Conservation (phyloP, 2,888 invertebrate genomes). For the Dryomyza anilis region DNA sequence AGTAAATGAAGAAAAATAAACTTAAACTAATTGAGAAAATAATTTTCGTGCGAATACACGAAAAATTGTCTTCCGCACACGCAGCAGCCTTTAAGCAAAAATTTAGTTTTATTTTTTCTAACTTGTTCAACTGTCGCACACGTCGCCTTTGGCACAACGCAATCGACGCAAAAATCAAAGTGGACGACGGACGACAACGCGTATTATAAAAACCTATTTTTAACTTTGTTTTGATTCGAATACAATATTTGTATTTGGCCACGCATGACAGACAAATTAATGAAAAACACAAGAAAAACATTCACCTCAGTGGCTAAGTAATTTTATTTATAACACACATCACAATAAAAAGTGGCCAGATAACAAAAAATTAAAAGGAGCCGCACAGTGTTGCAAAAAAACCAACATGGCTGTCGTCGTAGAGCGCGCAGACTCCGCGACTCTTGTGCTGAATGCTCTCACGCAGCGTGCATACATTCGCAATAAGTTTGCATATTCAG, state of each 20-base stretch:
- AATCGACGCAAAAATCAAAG: background rate
- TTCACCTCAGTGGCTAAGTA: background rate
- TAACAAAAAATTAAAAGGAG: background rate
- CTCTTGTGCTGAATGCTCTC: background rate
- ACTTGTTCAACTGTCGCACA: background rate
- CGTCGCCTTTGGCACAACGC: background rate
- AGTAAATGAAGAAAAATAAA: background rate
- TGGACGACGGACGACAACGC: background rate
- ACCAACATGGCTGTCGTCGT: background rate
- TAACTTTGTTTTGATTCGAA: slow-evolving; percentile 11
- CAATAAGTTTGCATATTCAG: background rate
- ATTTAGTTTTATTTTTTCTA: slow-evolving; percentile 9
- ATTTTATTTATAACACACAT: no score
- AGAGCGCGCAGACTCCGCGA: background rate
- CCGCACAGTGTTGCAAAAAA: background rate
- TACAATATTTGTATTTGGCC: background rate
- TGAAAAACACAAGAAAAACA: background rate
- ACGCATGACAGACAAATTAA: background rate
- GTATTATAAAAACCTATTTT: slow-evolving; percentile 19
- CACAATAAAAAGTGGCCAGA: no score
- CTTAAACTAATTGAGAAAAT: no score
- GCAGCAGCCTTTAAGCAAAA: background rate
- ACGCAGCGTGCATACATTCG: background rate
- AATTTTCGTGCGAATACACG: no score
- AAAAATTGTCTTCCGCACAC: slow-evolving; percentile 25